Evolutionary conservation across 92 coral and sea anemone species (phyloP).

Genomic region (Actinernus sp.): DNA sequence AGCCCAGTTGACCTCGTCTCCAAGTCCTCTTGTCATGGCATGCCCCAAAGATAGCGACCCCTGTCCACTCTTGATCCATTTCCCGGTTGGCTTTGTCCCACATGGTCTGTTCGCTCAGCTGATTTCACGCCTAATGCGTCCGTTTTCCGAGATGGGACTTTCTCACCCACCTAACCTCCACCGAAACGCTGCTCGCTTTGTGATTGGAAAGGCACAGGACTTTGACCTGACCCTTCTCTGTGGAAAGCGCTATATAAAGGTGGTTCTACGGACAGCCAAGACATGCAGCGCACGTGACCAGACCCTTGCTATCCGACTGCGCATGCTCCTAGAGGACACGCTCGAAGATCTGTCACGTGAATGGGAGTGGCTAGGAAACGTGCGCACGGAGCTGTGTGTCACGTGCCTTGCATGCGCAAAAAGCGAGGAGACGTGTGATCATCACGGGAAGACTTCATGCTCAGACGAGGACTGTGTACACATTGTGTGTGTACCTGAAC

Average conservation of each 20-base stretch:
- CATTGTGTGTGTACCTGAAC: background rate
- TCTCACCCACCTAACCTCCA: slow-evolving; percentile 30
- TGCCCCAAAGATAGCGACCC: slow-evolving; percentile 35
- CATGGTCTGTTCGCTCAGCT: slow-evolving; percentile 60
- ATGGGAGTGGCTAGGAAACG: slow-evolving; percentile 1
- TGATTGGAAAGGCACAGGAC: slow-evolving; percentile 8
- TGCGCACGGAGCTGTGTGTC: background rate
- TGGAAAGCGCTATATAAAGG: slow-evolving; percentile 53
- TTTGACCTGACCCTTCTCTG: slow-evolving; percentile 39
- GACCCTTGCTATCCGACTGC: background rate
- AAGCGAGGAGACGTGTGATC: background rate
- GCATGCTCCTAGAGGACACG: slow-evolving; percentile 5
- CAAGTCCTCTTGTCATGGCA: slow-evolving; percentile 6
- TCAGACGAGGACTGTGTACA: background rate
- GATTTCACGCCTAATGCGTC: slow-evolving; percentile 25
- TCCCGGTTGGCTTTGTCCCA: slow-evolving; percentile 58
- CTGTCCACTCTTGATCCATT: slow-evolving; percentile 41
- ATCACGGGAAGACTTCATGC: background rate
- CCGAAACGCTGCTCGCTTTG: slow-evolving; percentile 36
- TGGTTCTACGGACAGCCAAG: slow-evolving; percentile 4
- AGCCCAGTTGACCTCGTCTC: slow-evolving; percentile 57
- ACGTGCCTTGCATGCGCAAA: background rate
- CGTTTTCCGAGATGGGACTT: slow-evolving; percentile 28
- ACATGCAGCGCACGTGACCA: no score
- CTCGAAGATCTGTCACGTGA: background rate